phyloP scores from a whole-genome alignment of 1,140 invertebrate genomes.

The Antheraea mylitta region DNA sequence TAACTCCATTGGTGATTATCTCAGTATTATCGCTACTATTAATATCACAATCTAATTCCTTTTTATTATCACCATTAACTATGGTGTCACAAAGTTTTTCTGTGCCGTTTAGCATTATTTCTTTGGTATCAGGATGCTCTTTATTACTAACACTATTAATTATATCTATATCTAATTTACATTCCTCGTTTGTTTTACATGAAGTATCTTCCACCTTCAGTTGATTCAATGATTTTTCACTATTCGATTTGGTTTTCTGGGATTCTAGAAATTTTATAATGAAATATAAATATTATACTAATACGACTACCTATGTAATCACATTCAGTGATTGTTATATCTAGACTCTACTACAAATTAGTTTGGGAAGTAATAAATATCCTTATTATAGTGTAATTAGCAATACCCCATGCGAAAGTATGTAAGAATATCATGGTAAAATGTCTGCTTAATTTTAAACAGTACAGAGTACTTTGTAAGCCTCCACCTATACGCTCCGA shows the following conservation, averaged over 20 bases:
- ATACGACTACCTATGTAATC: too few species aligned
- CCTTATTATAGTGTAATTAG: too few species aligned
- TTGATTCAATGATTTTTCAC: conserved; percentile 53
- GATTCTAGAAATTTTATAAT: conserved; percentile 43
- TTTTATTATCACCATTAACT: conserved; percentile 65
- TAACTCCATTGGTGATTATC: conserved; percentile 72
- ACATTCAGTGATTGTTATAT: too few species aligned
- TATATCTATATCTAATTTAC: not conserved
- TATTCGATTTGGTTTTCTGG: conserved; percentile 51
- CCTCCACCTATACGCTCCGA: too few species aligned
- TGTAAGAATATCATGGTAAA: too few species aligned
- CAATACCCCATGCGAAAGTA: too few species aligned
- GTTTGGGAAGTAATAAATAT: too few species aligned
- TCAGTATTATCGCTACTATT: conserved; percentile 72
- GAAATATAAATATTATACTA: conserved; percentile 14
- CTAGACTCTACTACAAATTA: too few species aligned
- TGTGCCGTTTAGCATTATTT: conserved; percentile 65
- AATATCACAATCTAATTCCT: conserved; percentile 73
- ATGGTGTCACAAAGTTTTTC: conserved; percentile 46
- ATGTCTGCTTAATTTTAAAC: too few species aligned
- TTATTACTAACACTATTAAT: not conserved
- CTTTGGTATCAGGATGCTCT: conserved; percentile 52
- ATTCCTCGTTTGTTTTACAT: not conserved
- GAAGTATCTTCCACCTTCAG: conserved; percentile 50
- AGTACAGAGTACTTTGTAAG: too few species aligned